These are phyloP conservation scores for Plagodis pulveraria DNA, from an alignment of 2,888 invertebrate species.

Conservation along the genomic window DNA sequence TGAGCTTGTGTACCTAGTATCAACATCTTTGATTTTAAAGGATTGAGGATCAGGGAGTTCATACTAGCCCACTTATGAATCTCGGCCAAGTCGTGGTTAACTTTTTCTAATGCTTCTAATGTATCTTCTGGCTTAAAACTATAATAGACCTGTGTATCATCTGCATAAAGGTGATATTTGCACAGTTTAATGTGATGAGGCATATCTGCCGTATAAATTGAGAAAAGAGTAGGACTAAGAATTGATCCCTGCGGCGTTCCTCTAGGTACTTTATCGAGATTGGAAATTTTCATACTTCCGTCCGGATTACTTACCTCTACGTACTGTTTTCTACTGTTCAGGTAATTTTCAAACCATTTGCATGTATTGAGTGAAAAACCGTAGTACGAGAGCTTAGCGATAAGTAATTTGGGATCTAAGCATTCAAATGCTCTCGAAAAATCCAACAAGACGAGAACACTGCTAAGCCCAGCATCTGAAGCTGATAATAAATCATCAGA, in stretches of 20 bases:
- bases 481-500: neutral
- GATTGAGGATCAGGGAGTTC: neutral
- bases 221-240: conserved; percentile 2
- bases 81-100: neutral
- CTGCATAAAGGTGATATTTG: conserved; percentile 12
- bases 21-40: neutral
- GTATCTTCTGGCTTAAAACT: conserved; percentile 2
- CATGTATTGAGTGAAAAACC: too few relatives aligned
- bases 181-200: conserved; percentile 3
- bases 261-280: neutral
- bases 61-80: neutral
- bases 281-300: neutral
- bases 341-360: too few relatives aligned
- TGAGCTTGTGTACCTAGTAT: neutral
- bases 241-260: conserved; percentile 1
- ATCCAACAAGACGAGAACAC: neutral
- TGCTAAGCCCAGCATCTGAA: neutral
- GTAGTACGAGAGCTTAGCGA: neutral
- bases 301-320: neutral
- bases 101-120: neutral
- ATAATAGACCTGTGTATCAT: conserved; percentile 12
- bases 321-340: too few relatives aligned
- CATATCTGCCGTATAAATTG: conserved; percentile 14
- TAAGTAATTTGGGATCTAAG: neutral
- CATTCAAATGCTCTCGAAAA: neutral